Evolutionary conservation across 2,888 invertebrate genomes (phyloP).

Genomic region (Myopa tessellatipennis): DNA sequence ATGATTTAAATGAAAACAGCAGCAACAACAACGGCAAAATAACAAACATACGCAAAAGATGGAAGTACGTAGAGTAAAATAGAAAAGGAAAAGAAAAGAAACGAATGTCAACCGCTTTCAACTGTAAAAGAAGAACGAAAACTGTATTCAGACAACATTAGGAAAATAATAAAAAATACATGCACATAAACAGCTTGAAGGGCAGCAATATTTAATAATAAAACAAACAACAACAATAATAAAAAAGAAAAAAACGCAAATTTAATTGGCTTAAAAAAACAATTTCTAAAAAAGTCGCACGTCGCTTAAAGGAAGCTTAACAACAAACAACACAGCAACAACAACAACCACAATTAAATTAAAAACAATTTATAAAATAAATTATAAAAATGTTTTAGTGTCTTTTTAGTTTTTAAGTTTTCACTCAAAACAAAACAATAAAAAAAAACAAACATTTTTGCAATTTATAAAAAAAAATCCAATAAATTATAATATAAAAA

Average conservation of each 20-base stretch:
- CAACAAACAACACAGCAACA: conserved; percentile 17
- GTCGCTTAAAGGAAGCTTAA: conserved; percentile 11
- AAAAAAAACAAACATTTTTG: conserved; percentile 2
- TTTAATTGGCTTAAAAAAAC: conserved; percentile 41
- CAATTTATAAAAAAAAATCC: neutral
- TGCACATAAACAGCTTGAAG: neutral
- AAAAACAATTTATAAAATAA: conserved; percentile 43
- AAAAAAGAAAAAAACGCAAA: conserved; percentile 35
- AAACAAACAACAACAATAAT: neutral
- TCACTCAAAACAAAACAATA: conserved; percentile 35
- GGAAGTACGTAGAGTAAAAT: too few species aligned
- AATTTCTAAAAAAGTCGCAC: conserved; percentile 38
- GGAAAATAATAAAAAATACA: neutral
- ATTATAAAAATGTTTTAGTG: conserved; percentile 49
- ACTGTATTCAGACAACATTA: conserved; percentile 27
- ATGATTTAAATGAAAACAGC: too few species aligned
- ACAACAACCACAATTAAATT: conserved; percentile 19
- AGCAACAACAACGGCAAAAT: too few species aligned
- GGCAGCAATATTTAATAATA: neutral
- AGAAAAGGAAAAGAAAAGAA: too few species aligned
- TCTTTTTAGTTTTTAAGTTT: conserved; percentile 52
- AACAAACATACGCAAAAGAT: too few species aligned
- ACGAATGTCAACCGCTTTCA: too few species aligned
- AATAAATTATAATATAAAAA: conserved; percentile 5
- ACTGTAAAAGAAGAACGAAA: neutral